Base-by-base conservation (phyloP, 2,888 invertebrate species). In the Netelia fuscicornis region DNA sequence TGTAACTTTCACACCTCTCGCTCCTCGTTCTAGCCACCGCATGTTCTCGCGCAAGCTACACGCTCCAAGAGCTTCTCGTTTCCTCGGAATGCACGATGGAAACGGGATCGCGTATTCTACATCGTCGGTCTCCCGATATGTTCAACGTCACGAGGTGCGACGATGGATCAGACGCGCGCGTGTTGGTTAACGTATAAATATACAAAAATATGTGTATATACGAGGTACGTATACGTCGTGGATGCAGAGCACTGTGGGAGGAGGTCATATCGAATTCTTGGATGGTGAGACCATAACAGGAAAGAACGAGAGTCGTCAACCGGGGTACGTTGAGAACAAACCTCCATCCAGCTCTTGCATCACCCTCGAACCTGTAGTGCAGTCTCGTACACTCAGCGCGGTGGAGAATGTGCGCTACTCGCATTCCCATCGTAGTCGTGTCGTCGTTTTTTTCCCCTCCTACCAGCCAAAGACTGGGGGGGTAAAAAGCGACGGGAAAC, bases 61-160 rank as follows among this genome's bases (percentile, higher is more conserved):
- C 65, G 37, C 37, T 6, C 37, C 30, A 9, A 62, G 60, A 67
- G 62, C 71, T 72, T 83, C 72, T 25, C 67, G 20, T 79, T 74
- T 62, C 74, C 62, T 62, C 20, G 54, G 23, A 62, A 75, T 64
- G 78, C 78, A 54, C 52, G 42, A 44, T 25, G 44, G 17, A 20
- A 74, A 68, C 62, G 68, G 58, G 68, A 72, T 84, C 80, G 76
- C 76, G 42, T 74, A 81, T 81, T 76, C 81, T 76, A 62, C 81
- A 76, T 81, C 71, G 70, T 48, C 56, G 64, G 70, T 20, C 9
- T 23, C 2, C 10, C 42, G 25, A 62, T 52, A 52, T 76, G 42
- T 54, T 42, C 23, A 52, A 70, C 42, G 42, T 81, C 64, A 56
- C 44, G 70, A 60, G 58, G 25, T 10, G 23, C 37, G 42, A 42